phyloP scores from a whole-genome alignment of 2,797 vertebrate species.

The Sciurus vulgaris region DNA sequence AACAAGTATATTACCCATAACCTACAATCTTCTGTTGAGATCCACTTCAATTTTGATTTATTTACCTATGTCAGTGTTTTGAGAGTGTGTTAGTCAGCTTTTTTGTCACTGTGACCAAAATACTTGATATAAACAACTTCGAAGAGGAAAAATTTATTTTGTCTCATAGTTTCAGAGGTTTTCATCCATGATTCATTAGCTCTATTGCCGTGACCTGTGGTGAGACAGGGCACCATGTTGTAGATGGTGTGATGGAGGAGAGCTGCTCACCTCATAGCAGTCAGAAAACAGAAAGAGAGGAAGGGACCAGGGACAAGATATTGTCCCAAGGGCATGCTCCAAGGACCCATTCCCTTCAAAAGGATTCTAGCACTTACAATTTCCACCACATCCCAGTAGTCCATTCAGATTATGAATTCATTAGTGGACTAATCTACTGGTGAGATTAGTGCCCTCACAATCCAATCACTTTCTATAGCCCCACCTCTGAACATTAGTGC shows the following conservation, averaged over 20 bases:
- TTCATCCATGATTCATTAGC: not conserved
- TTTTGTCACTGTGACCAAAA: not conserved
- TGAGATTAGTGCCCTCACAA: not conserved
- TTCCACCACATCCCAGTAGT: not conserved
- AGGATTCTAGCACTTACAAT: not conserved
- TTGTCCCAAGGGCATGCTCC: not conserved
- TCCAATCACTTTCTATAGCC: not conserved
- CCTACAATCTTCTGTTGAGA: not conserved
- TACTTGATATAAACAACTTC: not conserved
- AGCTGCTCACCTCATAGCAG: not conserved
- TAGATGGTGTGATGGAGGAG: not conserved
- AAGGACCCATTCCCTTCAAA: not conserved
- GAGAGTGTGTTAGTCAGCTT: not conserved
- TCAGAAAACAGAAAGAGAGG: not conserved
- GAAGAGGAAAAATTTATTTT: not conserved
- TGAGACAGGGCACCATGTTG: not conserved
- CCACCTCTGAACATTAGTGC: not conserved
- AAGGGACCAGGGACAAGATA: not conserved
- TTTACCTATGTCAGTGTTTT: not conserved
- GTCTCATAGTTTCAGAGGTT: not conserved
- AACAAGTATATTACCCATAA: not conserved
- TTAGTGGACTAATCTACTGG: not conserved
- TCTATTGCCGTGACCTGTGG: not conserved
- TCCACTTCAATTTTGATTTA: not conserved
- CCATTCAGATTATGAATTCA: not conserved